Evolutionary conservation across 2,888 invertebrate species (phyloP).

Genomic region (Ichneumon xanthorius): DNA sequence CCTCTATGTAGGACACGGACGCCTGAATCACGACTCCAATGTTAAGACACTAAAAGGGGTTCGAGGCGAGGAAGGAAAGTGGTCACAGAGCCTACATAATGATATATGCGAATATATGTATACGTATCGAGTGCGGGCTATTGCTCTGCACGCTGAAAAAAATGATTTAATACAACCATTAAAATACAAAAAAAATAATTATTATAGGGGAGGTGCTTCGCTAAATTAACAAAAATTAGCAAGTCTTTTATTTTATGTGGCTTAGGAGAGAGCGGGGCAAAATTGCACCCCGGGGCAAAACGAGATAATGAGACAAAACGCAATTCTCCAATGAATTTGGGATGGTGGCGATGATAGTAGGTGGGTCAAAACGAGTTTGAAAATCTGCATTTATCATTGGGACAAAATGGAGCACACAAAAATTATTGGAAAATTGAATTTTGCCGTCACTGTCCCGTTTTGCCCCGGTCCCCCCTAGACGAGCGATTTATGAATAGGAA

Average conservation of each 20-base stretch:
- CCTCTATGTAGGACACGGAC: constrained; percentile 79
- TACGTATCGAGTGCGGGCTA: background rate
- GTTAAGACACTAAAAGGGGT: constrained; percentile 75
- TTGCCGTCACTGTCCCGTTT: too few relatives aligned
- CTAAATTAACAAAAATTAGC: background rate
- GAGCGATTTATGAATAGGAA: background rate
- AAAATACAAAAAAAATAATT: background rate
- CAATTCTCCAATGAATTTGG: too few relatives aligned
- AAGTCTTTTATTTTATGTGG: too few relatives aligned
- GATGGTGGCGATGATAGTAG: too few relatives aligned
- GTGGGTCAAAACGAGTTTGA: too few relatives aligned
- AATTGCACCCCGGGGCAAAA: too few relatives aligned
- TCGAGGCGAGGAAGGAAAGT: constrained; percentile 73
- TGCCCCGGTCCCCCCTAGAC: too few relatives aligned
- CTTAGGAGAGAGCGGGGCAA: too few relatives aligned
- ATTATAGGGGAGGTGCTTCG: background rate
- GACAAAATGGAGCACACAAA: too few relatives aligned
- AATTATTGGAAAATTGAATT: too few relatives aligned
- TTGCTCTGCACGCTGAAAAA: background rate
- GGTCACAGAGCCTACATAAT: constrained; percentile 55
- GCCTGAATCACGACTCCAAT: constrained; percentile 78
- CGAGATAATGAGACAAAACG: too few relatives aligned
- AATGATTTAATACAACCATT: background rate
- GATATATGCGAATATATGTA: constrained; percentile 8
- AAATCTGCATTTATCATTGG: too few relatives aligned